Evolutionary conservation across 2,797 vertebrate genomes (phyloP).

Genomic region (Petrocephalus schoutedeni): DNA sequence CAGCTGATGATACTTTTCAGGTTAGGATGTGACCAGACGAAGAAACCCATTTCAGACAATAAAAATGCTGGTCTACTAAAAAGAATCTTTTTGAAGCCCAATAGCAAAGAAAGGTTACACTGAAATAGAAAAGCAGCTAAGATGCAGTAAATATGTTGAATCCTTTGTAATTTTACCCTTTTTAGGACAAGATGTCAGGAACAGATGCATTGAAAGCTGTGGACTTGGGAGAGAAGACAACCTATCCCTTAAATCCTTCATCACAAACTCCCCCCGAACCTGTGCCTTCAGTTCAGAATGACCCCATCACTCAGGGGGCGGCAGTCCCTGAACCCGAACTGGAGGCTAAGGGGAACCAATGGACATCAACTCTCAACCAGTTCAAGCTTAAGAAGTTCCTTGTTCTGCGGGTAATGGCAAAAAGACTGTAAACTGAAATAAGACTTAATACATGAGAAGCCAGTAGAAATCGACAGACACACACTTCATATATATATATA

Average conservation of each 20-base stretch:
- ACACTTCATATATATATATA: neutral
- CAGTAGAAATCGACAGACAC: neutral
- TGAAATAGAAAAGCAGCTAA: neutral
- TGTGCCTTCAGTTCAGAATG: neutral
- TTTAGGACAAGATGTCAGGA: constrained; percentile 7
- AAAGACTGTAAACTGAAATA: neutral
- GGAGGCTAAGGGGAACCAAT: too few relatives aligned
- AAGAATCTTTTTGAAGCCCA: neutral
- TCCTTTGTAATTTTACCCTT: neutral
- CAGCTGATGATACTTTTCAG: neutral
- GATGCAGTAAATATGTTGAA: neutral
- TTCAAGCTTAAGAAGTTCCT: constrained; percentile 6
- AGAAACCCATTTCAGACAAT: neutral
- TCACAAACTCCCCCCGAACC: neutral
- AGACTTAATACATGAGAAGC: neutral
- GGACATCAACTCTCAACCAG: neutral
- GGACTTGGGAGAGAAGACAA: neutral
- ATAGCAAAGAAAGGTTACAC: neutral
- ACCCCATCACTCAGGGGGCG: neutral
- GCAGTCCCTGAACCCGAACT: neutral
- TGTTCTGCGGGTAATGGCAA: neutral
- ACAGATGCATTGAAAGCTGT: neutral
- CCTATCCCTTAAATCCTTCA: neutral
- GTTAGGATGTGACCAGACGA: neutral
- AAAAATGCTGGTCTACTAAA: neutral